Conservation (phyloP, 2,888 invertebrate genomes). For the Antheraea assamensis region DNA sequence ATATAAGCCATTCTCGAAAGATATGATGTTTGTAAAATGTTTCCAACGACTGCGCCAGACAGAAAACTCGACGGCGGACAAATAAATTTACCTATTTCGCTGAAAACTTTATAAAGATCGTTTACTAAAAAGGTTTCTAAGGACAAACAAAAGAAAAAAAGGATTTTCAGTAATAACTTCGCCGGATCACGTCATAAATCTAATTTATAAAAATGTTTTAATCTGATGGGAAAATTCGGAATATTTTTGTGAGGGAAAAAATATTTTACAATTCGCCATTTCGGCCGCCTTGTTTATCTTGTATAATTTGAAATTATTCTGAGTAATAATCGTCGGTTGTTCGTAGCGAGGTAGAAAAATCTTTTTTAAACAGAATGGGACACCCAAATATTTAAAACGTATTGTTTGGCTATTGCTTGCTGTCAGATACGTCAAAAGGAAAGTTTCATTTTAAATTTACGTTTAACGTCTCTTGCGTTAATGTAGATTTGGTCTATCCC, state of each 20-base stretch:
- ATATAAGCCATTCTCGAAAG: not conserved
- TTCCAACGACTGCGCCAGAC: not conserved
- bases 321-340: not conserved
- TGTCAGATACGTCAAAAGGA: no score
- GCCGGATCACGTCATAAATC: conserved; percentile 8
- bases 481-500: no score
- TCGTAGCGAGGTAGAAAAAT: not conserved
- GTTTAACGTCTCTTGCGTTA: no score
- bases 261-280: not conserved
- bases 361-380: not conserved
- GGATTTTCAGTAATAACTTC: conserved; percentile 13
- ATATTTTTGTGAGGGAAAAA: not conserved
- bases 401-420: no score
- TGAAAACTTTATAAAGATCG: conserved; percentile 1
- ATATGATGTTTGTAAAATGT: conserved; percentile 3
- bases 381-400: not conserved
- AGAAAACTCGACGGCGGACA: conserved; percentile 1
- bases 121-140: conserved; percentile 6
- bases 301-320: not conserved
- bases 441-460: no score
- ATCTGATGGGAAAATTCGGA: not conserved
- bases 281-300: not conserved
- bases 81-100: not conserved
- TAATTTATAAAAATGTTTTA: conserved; percentile 9
- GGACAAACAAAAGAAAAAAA: conserved; percentile 11